Percentiles rank a stretch among this genome's conserved stretches.
phyloP scores from a whole-genome alignment of 2,113 vertebrate genomes.

The Bufo gargarizans region DNA sequence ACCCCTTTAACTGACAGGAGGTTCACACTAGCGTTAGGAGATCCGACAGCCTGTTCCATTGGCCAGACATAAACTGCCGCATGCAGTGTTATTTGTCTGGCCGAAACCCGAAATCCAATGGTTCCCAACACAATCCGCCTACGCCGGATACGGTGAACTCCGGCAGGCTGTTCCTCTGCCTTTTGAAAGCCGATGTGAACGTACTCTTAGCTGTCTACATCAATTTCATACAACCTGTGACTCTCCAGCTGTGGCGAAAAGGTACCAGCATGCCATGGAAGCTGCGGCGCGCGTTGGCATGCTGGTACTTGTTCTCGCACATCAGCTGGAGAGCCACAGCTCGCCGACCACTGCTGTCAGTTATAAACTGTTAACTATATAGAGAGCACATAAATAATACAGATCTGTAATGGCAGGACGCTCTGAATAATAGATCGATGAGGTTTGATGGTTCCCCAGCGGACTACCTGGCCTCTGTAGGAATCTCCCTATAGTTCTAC shows the following conservation, averaged over 20 bases:
- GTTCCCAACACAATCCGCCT: no score
- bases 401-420: neutral
- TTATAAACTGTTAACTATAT: neutral
- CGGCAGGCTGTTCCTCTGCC: no score
- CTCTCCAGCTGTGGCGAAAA: neutral
- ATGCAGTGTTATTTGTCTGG: no score
- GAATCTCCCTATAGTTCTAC: no score
- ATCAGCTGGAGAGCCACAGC: neutral
- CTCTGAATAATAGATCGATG: neutral
- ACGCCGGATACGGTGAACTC: no score
- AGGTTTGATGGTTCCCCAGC: neutral
- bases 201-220: neutral
- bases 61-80: no score
- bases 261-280: no score
- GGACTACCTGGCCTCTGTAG: neutral
- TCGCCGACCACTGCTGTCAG: neutral
- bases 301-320: neutral
- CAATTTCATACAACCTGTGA: neutral
- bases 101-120: no score
- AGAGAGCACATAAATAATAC: neutral
- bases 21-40: no score
- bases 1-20: no score
- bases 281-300: neutral
- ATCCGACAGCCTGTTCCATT: no score
- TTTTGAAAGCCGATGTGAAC: no score